These are phyloP conservation scores for Solenopsis invicta DNA, from an alignment of 1,140 invertebrate genomes.

Conservation along the genomic window DNA sequence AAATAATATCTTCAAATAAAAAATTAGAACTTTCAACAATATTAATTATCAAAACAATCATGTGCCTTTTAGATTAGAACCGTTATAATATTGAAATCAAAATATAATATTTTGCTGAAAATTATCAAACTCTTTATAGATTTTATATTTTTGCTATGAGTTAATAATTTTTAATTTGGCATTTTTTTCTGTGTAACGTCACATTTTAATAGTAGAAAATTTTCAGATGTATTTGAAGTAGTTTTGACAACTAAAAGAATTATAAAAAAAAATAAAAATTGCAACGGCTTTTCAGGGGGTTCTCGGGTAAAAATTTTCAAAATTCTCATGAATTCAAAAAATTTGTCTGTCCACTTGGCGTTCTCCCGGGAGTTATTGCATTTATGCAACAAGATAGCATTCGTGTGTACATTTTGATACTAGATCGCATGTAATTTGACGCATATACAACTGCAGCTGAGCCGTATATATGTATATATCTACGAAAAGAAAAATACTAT, in stretches of 20 bases:
- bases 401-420: constrained; percentile 25
- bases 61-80: too few species aligned
- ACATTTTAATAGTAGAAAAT: background rate
- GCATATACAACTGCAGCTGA: background rate
- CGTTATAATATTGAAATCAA: too few species aligned
- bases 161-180: too few species aligned
- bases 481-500: constrained; percentile 32
- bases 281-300: background rate
- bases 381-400: background rate
- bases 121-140: too few species aligned
- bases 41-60: too few species aligned
- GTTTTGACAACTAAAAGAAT: too few species aligned
- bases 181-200: too few species aligned
- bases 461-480: background rate
- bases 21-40: too few species aligned
- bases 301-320: background rate
- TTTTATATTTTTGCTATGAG: too few species aligned
- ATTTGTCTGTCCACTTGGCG: background rate
- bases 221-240: background rate
- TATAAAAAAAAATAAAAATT: background rate
- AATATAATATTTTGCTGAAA: too few species aligned
- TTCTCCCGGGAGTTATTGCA: background rate
- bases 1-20: too few species aligned
- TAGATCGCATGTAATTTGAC: constrained; percentile 28
- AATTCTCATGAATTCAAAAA: background rate